Conservation (phyloP, 2,888 invertebrate species). For the Cosmia pyralina region DNA sequence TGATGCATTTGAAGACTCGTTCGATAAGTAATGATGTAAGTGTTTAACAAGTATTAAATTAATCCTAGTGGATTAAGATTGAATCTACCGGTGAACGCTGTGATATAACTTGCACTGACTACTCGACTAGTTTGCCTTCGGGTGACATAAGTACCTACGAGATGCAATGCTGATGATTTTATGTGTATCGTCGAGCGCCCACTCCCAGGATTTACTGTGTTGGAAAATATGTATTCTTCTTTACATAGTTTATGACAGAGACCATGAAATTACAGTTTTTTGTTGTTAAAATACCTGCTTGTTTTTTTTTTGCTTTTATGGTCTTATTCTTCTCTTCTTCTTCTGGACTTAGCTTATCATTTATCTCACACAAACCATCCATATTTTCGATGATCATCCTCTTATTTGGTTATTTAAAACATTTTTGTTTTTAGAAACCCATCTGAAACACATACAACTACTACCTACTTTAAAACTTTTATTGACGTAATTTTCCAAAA, state of each 20-base stretch:
- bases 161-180: conserved; percentile 25
- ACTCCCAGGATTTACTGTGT: neutral
- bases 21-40: conserved; percentile 12
- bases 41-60: conserved; percentile 19
- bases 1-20: neutral
- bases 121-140: conserved; percentile 45
- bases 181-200: neutral
- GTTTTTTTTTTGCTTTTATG: neutral
- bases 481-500: conserved; percentile 10
- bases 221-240: neutral
- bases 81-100: conserved; percentile 17
- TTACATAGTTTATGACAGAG: neutral
- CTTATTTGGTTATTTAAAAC: neutral
- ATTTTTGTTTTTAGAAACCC: neutral
- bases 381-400: neutral
- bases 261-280: neutral
- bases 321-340: no score
- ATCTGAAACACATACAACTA: neutral
- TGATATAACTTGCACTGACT: conserved; percentile 32
- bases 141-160: conserved; percentile 9
- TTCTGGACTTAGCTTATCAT: neutral
- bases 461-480: neutral
- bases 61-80: conserved; percentile 23
- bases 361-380: neutral
- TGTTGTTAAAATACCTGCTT: neutral